phyloP scores from a whole-genome alignment of 37 sponge, comb jelly and placozoan genomes.

The Ephydatia muelleri region DNA sequence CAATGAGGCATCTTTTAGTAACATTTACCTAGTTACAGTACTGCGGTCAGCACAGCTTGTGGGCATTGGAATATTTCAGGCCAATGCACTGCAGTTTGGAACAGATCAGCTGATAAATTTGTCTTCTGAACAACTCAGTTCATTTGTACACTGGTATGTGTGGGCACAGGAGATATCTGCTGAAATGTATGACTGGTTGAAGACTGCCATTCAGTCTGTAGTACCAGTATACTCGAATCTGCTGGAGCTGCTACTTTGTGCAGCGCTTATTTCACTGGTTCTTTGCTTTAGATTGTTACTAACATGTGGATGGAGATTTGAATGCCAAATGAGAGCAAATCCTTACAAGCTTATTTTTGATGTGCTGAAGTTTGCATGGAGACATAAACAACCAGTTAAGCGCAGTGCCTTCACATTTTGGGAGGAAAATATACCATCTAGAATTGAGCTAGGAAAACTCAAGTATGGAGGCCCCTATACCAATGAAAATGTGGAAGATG shows the following conservation, averaged over 20 bases:
- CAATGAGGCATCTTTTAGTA: background rate
- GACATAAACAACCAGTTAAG: conserved; percentile 21
- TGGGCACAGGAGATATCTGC: background rate
- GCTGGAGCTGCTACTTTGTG: background rate
- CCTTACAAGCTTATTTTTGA: conserved; percentile 19
- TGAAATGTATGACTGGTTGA: background rate
- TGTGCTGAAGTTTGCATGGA: conserved; percentile 10
- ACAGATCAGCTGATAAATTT: background rate
- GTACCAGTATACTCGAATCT: background rate
- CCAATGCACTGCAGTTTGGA: background rate
- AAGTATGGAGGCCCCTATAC: conserved; percentile 40
- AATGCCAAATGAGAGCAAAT: background rate
- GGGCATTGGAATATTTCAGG: no score
- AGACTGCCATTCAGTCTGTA: background rate
- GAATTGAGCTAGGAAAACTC: conserved; percentile 22
- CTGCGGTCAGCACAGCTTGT: no score
- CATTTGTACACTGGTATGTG: background rate
- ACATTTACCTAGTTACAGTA: background rate
- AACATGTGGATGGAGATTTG: background rate
- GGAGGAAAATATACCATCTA: conserved; percentile 21
- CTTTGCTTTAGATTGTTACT: background rate
- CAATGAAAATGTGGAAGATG: conserved; percentile 39
- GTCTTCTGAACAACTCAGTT: background rate
- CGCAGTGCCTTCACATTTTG: conserved; percentile 31
- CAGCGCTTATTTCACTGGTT: background rate